A percentile compares a stretch with the other conserved stretches of the same genome.
phyloP scores from a whole-genome alignment of 2,113 vertebrate species.

The Oreochromis niloticus region DNA sequence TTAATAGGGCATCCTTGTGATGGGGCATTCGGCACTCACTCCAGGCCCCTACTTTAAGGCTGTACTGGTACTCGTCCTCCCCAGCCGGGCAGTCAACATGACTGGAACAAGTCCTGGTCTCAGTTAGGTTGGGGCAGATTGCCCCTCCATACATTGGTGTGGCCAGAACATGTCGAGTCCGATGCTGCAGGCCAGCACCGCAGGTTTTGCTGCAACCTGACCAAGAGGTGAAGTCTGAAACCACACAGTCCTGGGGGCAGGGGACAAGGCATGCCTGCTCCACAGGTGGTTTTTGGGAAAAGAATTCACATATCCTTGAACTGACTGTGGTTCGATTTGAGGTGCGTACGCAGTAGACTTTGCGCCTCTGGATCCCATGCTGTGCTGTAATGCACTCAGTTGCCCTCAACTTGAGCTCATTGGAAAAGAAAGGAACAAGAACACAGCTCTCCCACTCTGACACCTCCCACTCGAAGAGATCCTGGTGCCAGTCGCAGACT shows the following conservation, averaged over 20 bases:
- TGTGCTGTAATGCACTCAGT: slow-evolving; percentile 84
- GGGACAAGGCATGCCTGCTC: slow-evolving; percentile 94
- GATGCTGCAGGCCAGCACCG: slow-evolving; percentile 74
- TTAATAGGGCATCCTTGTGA: slow-evolving; percentile 68
- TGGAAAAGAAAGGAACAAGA: slow-evolving; percentile 59
- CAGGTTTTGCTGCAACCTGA: slow-evolving; percentile 81
- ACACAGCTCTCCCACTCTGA: slow-evolving; percentile 84
- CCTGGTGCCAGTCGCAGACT: slow-evolving; percentile 91
- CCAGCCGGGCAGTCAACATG: slow-evolving; percentile 70
- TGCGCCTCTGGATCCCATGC: slow-evolving; percentile 86
- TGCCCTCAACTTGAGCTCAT: slow-evolving; percentile 57
- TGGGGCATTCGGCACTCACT: slow-evolving; percentile 78
- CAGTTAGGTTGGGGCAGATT: slow-evolving; percentile 83
- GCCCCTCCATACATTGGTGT: slow-evolving; percentile 86
- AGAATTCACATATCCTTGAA: slow-evolving; percentile 85
- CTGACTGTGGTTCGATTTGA: slow-evolving; percentile 78
- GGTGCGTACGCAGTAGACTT: slow-evolving; percentile 79
- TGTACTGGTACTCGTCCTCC: slow-evolving; percentile 80
- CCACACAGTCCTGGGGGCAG: slow-evolving; percentile 89
- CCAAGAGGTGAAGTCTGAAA: slow-evolving; percentile 86
- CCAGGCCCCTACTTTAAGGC: slow-evolving; percentile 87
- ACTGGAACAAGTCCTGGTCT: slow-evolving; percentile 75
- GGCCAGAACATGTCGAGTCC: slow-evolving; percentile 77
- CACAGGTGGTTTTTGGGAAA: slow-evolving; percentile 73
- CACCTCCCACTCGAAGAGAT: slow-evolving; percentile 89